A percentile compares a stretch with the other conserved stretches of the same genome.
Conservation (phyloP, 2,797 vertebrate species). For the Periparus ater region DNA sequence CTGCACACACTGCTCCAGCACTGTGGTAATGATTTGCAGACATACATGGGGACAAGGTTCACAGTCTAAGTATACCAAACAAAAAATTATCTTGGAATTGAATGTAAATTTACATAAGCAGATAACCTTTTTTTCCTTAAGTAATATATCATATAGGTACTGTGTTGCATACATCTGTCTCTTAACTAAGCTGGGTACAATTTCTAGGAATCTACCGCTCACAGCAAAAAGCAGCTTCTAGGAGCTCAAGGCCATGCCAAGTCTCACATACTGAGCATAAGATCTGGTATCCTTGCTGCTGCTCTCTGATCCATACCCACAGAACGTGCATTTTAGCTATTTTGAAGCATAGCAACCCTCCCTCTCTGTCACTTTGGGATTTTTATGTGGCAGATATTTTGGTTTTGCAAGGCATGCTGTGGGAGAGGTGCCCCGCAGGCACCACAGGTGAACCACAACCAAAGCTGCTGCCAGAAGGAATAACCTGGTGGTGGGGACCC, state of each 20-base stretch:
- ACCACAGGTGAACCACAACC: neutral
- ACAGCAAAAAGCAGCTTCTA: neutral
- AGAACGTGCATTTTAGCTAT: neutral
- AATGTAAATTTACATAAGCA: constrained; percentile 35
- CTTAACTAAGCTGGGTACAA: neutral
- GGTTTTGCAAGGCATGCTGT: neutral
- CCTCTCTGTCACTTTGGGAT: neutral
- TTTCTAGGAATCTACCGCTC: neutral
- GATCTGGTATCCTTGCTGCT: neutral
- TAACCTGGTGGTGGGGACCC: neutral
- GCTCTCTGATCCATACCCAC: neutral
- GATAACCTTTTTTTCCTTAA: constrained; percentile 23
- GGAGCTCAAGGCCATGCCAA: neutral
- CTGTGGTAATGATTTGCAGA: constrained; percentile 36
- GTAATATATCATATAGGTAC: neutral
- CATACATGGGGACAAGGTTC: neutral
- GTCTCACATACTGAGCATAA: neutral
- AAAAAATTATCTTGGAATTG: neutral
- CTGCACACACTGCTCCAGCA: neutral
- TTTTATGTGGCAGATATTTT: neutral
- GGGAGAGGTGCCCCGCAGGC: neutral
- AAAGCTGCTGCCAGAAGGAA: neutral
- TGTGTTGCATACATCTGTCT: constrained; percentile 1
- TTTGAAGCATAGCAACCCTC: neutral
- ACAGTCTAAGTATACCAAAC: neutral